Conservation (phyloP, 2,113 vertebrate genomes). For the Laticauda colubrina region DNA sequence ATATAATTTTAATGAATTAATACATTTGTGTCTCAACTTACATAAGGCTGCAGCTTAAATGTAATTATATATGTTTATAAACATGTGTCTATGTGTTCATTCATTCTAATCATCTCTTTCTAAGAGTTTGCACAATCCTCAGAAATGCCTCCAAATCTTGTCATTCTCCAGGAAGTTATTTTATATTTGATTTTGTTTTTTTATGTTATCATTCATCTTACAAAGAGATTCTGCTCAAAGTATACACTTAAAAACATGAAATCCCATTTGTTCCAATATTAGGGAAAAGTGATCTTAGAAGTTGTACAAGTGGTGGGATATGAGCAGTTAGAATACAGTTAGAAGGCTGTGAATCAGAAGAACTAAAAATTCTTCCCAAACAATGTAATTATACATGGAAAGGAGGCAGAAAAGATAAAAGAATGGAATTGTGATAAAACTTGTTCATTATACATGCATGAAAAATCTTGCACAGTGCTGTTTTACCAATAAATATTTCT, state of each 20-base stretch:
- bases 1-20: too few relatives aligned
- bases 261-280: neutral
- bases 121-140: neutral
- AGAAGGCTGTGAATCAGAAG: neutral
- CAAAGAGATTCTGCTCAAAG: neutral
- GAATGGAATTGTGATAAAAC: constrained; percentile 27
- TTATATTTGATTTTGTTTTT: neutral
- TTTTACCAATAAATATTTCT: constrained; percentile 63
- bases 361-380: neutral
- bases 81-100: too few relatives aligned
- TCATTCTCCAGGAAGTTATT: neutral
- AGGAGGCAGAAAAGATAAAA: constrained; percentile 11
- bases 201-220: neutral
- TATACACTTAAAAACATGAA: neutral
- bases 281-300: neutral
- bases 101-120: neutral
- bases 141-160: neutral
- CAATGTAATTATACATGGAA: neutral
- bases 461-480: constrained; percentile 35
- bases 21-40: too few relatives aligned
- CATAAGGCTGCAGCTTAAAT: too few relatives aligned
- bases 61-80: too few relatives aligned
- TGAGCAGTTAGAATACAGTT: neutral
- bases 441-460: constrained; percentile 19
- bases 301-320: neutral